Base-by-base conservation (phyloP, 2,888 invertebrate species). In the Zeuzera pyrina region DNA sequence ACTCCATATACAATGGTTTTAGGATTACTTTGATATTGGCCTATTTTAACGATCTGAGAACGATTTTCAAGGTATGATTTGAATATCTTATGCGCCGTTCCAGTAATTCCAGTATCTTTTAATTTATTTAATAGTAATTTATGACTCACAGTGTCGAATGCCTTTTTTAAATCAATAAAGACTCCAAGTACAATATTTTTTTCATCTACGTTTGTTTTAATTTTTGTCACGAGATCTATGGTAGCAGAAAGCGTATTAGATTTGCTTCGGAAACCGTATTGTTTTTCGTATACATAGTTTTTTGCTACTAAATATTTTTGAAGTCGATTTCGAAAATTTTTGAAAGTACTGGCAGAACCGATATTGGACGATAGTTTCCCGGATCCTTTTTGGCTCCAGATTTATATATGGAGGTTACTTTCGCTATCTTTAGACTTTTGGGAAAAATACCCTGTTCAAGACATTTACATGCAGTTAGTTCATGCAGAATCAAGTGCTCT, bases 251-350 rank as follows among this genome's bases (percentile, higher is more conserved):
- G n/a, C n/a, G n/a, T n/a, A n/a, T n/a, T n/a, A n/a, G n/a, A n/a
- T n/a, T n/a, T n/a, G n/a, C n/a, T n/a, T n/a, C n/a, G n/a, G n/a
- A n/a, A n/a, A n/a, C n/a, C n/a, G n/a, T n/a, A n/a, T n/a, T n/a
- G n/a, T n/a, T n/a, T n/a, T n/a, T n/a, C n/a, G n/a, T n/a, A n/a
- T n/a, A n/a, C n/a, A n/a, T n/a, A n/a, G n/a, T n/a, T n/a, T n/a
- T n/a, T n/a, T n/a, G n/a, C n/a, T n/a, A n/a, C n/a, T n/a, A n/a
- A n/a, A n/a, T n/a, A n/a, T n/a, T n/a, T n/a, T n/a, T 23, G 23
- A 22, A 8, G 19, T n/a, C n/a, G n/a, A n/a, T 41, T 28, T 44
- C 35, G 28, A 43, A 33, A 3, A 39, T 37, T 30, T 38, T 36
- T 12, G 35, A 33, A 2, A 42, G 10, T 5, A 30, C 26, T 3